Base-by-base conservation (phyloP, 2,888 invertebrate species). In the Pollenia labialis region DNA sequence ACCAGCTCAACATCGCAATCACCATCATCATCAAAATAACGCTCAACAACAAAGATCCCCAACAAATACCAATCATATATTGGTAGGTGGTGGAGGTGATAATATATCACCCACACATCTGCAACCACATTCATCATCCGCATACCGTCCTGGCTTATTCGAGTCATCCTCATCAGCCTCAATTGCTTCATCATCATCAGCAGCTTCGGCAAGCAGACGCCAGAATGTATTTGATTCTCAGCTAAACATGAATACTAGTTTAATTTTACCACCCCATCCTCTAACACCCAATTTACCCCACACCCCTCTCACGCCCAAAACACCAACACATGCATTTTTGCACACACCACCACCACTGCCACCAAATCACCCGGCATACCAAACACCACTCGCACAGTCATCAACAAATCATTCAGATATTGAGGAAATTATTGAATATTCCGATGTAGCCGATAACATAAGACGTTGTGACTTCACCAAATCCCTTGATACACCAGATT, bases 381-480 rank as follows among this genome's bases (percentile, higher is more conserved):
- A 69, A 66, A 60, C 68, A 77, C 44, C 84, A 76, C 54, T 81
- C 6, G 74, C 85, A 74, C 82, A 79, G 44, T 74, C 80, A n/a
- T 77, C 82, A 72, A 69, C 52, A 18, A 64, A 48, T 56, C 88
- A 88, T 68, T 86, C 87, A 58, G 83, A 87, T 52, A 89, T 92
- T 85, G 92, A 92, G 66, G 90, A 92, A 85, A 89, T 92, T 56
- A 90, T 91, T 88, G 92, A 92, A 85, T 92, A 92, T 79, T 90
- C 91, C 42, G 92, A 92, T 89, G 90, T 91, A 80, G 90, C 90
- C 85, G 93, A 92, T 84, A 92, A 91, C 87, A 91, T 92, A 81
- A 91, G 92, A 85, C 88, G 88, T 83, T 90, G 89, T 83, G 89
- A 90, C 60, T 89, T 90, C 74, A 74, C 79, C 56, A 54, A 71